Percentiles rank a stretch among this genome's conserved stretches.
These are phyloP conservation scores for Heliconius ismenius DNA, from an alignment of 2,888 invertebrate genomes.

Conservation along the genomic window DNA sequence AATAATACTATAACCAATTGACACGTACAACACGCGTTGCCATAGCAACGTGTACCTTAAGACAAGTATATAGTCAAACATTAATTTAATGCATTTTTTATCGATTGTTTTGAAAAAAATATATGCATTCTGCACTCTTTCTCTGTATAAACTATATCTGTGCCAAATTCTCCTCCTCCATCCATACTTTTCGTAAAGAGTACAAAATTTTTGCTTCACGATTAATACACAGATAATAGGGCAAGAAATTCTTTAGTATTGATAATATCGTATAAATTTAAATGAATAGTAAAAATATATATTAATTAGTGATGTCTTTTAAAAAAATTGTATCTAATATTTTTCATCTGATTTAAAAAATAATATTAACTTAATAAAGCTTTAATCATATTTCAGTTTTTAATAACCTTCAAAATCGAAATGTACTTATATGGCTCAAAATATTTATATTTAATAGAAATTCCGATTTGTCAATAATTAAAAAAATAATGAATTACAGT, in stretches of 20 bases:
- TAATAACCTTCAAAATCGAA: background rate
- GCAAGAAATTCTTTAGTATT: constrained; percentile 1
- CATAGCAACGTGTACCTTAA: no score
- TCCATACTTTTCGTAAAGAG: no score
- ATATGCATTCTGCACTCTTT: no score
- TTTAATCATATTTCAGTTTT: background rate
- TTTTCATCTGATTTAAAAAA: background rate
- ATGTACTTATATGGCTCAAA: background rate
- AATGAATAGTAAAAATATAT: background rate
- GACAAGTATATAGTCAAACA: no score
- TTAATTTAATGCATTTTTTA: no score
- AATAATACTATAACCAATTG: no score
- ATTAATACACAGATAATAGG: background rate
- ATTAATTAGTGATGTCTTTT: background rate
- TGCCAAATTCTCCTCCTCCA: no score
- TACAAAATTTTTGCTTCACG: no score
- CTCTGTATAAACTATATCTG: no score
- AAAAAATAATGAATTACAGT: background rate
- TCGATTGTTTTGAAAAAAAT: no score
- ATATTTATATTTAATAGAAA: background rate
- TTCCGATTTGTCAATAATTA: background rate
- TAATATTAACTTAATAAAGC: background rate
- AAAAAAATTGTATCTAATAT: background rate
- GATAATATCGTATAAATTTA: no score
- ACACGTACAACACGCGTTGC: no score